Percentiles rank a stretch among this genome's conserved stretches.
phyloP scores from a whole-genome alignment of 2,888 invertebrate species.

The Cephus nigrinus region DNA sequence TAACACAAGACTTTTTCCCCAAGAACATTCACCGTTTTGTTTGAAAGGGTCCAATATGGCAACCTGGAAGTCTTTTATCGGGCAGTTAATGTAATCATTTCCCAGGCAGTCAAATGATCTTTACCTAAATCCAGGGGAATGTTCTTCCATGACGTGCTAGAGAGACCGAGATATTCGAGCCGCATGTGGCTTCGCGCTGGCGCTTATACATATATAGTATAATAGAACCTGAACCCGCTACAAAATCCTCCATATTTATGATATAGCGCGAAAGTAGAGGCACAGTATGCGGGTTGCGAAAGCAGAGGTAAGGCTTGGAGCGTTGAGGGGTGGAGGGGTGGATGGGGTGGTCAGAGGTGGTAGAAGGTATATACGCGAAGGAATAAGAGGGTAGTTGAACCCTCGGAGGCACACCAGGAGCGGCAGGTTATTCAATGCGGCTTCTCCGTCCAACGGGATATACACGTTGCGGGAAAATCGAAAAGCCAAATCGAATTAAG shows the following conservation, averaged over 20 bases:
- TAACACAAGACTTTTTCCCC: neutral
- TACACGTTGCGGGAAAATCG: neutral
- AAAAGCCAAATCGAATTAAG: neutral
- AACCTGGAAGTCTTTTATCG: neutral
- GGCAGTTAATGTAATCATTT: neutral
- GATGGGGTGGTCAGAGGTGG: neutral
- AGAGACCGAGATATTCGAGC: neutral
- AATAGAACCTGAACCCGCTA: conserved; percentile 4
- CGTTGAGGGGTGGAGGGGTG: neutral
- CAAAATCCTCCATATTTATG: neutral
- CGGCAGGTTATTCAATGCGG: neutral
- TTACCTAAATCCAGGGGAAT: neutral
- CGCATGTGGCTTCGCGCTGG: neutral
- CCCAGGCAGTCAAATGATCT: neutral
- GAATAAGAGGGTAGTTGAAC: neutral
- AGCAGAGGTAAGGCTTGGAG: neutral
- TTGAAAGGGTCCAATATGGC: neutral
- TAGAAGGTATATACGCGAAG: neutral
- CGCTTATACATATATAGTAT: conserved; percentile 8
- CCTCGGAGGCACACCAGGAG: neutral
- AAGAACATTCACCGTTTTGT: too few relatives aligned
- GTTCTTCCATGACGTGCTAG: neutral
- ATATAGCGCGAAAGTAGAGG: neutral
- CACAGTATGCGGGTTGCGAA: neutral
- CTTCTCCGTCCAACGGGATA: neutral